Evolutionary conservation across 2,888 invertebrate species (phyloP).

Genomic region (Exocentrus adspersus): DNA sequence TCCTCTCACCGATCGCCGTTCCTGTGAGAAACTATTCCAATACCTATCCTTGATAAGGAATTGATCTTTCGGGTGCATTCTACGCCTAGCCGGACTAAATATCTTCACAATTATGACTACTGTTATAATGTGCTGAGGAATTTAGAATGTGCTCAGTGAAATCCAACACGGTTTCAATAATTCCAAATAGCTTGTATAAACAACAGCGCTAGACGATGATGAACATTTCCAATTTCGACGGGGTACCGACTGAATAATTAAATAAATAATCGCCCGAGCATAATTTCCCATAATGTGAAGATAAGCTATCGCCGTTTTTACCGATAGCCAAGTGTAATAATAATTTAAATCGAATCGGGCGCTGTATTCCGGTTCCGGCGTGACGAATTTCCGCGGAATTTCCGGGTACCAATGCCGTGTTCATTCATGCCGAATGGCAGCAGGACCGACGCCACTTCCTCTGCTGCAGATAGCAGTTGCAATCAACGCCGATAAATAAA

Average conservation of each 20-base stretch:
- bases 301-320: slow-evolving; percentile 30
- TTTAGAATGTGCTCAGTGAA: neutral
- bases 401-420: slow-evolving; percentile 48
- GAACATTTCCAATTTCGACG: neutral
- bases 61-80: neutral
- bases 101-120: neutral
- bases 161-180: neutral
- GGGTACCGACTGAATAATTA: no score
- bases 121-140: neutral
- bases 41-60: neutral
- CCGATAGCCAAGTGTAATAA: slow-evolving; percentile 49
- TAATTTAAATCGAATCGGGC: slow-evolving; percentile 49
- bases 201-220: neutral
- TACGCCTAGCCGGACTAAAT: neutral
- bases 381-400: slow-evolving; percentile 53
- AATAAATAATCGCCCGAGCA: no score
- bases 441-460: slow-evolving; percentile 35
- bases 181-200: neutral
- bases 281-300: neutral
- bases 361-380: slow-evolving; percentile 53
- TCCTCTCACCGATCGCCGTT: slow-evolving; percentile 21
- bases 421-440: slow-evolving; percentile 43
- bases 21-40: slow-evolving; percentile 18
- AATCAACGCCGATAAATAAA: slow-evolving; percentile 21
- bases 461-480: slow-evolving; percentile 20